Percentiles rank a stretch among this genome's conserved stretches.
These are phyloP conservation scores for Acronicta psi DNA, from an alignment of 2,888 invertebrate species.

Conservation along the genomic window DNA sequence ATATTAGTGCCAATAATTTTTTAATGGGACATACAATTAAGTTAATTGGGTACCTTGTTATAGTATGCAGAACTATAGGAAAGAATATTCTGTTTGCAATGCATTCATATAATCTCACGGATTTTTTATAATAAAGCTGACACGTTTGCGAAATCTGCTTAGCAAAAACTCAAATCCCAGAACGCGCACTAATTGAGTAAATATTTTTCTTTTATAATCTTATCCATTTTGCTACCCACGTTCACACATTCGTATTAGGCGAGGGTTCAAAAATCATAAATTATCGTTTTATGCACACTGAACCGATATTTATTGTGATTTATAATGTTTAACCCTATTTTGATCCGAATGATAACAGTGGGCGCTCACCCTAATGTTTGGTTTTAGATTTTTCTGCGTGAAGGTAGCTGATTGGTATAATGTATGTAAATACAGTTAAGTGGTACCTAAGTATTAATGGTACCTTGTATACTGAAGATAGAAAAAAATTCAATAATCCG, in stretches of 20 bases:
- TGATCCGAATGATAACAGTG: constrained; percentile 57
- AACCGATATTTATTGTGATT: constrained; percentile 79
- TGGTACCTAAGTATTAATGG: background rate
- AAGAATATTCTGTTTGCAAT: too few species aligned
- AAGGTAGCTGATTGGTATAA: constrained; percentile 35
- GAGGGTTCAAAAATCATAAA: constrained; percentile 82
- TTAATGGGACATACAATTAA: too few species aligned
- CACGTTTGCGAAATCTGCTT: background rate
- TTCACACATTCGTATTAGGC: constrained; percentile 56
- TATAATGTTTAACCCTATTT: constrained; percentile 70
- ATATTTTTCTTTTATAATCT: constrained; percentile 55
- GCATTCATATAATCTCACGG: too few species aligned
- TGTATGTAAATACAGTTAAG: constrained; percentile 9
- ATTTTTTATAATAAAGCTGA: too few species aligned
- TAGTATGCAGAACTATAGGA: too few species aligned
- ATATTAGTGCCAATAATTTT: too few species aligned
- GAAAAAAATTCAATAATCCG: too few species aligned
- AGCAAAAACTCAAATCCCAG: constrained; percentile 1
- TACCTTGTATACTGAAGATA: background rate
- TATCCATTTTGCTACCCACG: constrained; percentile 49
- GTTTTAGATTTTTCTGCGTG: constrained; percentile 45
- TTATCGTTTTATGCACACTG: constrained; percentile 70
- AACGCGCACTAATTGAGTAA: constrained; percentile 39
- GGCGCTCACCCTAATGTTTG: constrained; percentile 49
- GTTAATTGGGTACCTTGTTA: too few species aligned